Evolutionary conservation across 2,797 vertebrate species (phyloP), one percentile per base, ranked within the genome.

Genomic region (Craterocephalus amniculus): DNA sequence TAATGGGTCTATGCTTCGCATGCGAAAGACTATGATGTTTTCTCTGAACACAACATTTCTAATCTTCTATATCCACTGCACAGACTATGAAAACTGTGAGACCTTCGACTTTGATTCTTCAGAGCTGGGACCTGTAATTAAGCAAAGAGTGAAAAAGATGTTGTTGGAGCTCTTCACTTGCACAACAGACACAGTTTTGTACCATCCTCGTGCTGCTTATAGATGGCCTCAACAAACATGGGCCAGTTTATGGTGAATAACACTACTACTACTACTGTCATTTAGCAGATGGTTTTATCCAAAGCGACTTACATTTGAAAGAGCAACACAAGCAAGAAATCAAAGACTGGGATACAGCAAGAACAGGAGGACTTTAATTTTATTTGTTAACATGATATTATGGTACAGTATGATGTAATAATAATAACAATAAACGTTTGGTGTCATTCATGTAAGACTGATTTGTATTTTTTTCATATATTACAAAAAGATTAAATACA

Each of bases 91-190:
- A 2, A 71, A 24, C 63, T 86, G 81, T 36, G 1, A 0, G 18
- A 43, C 0, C 8, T 8, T 0, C 0, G 0, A 27, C 0, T 2
- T 0, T 24, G 16, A 52, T 20, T 0, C 0, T 14, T 8, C 2
- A 2, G 29, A 55, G n/a, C 9, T 16, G 12, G 18, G 3, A 3
- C 1, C 2, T 4, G 1, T 14, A 1, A 1, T 61, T 27, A 2
- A 0, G 8, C 3, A 63, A 20, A 48, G 26, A 54, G 0, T 76
- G 24, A 0, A 3, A 49, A 60, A 3, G 2, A 4, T 7, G 0
- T 40, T 58, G 10, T 1, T 1, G 8, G 7, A 48, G 4, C 0
- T 16, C 7, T 9, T 75, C 20, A 35, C n/a, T 3, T 76, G 51
- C 0, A 1, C 14, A 1, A 6, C 26, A 29, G 36, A 70, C 3